Evolutionary conservation across 2,113 vertebrate species (phyloP).

Genomic region (Chlamydotis undulata): DNA sequence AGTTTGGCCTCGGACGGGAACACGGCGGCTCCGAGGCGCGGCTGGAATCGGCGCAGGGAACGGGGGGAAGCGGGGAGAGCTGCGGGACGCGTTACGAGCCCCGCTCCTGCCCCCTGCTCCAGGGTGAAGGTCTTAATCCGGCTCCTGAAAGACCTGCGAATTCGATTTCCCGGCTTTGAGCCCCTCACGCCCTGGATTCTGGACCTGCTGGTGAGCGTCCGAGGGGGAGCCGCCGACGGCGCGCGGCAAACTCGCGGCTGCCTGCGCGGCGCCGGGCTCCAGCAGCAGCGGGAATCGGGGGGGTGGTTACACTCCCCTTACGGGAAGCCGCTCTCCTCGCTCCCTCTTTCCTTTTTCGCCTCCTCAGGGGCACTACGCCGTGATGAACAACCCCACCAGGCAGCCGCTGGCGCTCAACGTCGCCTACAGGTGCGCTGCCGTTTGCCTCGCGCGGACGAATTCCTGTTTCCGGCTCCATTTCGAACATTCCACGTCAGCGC

Average conservation of each 20-base stretch:
- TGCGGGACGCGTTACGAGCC: accelerated
- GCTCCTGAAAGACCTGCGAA: constrained; percentile 90
- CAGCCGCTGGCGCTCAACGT: constrained; percentile 94
- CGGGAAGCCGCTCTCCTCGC: neutral
- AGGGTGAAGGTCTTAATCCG: constrained; percentile 97
- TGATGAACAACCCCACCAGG: constrained; percentile 97
- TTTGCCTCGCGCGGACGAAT: accelerated
- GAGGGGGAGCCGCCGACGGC: neutral
- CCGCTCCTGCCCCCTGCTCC: neutral
- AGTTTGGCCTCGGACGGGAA: neutral
- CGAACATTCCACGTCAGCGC: accelerated
- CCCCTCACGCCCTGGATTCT: constrained; percentile 97
- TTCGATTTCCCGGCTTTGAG: constrained; percentile 92
- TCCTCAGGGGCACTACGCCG: constrained; percentile 90
- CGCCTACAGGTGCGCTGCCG: constrained; percentile 84
- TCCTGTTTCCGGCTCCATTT: accelerated
- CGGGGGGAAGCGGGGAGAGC: accelerated
- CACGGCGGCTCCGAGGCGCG: accelerated
- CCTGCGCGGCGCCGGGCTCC: accelerated
- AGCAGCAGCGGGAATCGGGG: accelerated
- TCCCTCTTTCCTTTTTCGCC: accelerated
- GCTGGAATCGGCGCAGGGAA: accelerated
- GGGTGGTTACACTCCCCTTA: accelerated
- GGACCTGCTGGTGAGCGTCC: constrained; percentile 85
- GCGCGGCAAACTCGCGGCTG: neutral